Evolutionary conservation across 2,888 invertebrate species (phyloP), one percentile per base, ranked within the genome.

Genomic region (Hofmannophila pseudospretella): DNA sequence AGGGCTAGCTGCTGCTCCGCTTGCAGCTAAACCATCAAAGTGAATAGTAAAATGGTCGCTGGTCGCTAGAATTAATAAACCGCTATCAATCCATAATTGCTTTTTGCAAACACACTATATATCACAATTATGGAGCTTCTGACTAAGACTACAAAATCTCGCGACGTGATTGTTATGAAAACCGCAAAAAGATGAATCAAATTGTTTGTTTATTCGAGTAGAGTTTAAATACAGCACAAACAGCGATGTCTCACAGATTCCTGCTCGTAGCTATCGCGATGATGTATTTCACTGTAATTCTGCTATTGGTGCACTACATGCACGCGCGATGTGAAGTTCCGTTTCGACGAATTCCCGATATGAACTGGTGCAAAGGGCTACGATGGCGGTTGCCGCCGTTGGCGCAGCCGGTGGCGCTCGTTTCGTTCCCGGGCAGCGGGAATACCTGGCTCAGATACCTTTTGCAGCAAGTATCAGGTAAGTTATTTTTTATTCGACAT

Each of bases 371-470:
- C 50, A 76, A 82, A 42, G 82, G 86, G 33, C 58, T 90, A 28
- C 76, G 66, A 19, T 88, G 66, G 68, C 60, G 57, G 23, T 74
- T 82, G 0, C 88, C 90, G 0, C 88, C 88, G 7, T 79, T 87
- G 1, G 42, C 55, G 0, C 53, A 71, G 7, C 79, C 89, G 7
- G 88, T 89, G 0, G 94, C 94, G 1, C 74, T 95, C 20, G 94
- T 91, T 0, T 94, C 93, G 0, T 94, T 92, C 67, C 95, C 94
- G 3, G 94, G 94, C n/a, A 94, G 94, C 61, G 94, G 94, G 0
- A 95, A 95, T 63, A 94, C 94, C 12, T 95, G 95, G 94, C 73
- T 95, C 9, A 76, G 95, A 38, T 94, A 94, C 66, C 73, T 95
- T 28, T 68, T 94, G 30, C 94, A 94, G 66, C 94, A 94, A 73